Evolutionary conservation across 2,113 vertebrate species (phyloP), one percentile per base, ranked within the genome.

Genomic region (Sceloporus undulatus): DNA sequence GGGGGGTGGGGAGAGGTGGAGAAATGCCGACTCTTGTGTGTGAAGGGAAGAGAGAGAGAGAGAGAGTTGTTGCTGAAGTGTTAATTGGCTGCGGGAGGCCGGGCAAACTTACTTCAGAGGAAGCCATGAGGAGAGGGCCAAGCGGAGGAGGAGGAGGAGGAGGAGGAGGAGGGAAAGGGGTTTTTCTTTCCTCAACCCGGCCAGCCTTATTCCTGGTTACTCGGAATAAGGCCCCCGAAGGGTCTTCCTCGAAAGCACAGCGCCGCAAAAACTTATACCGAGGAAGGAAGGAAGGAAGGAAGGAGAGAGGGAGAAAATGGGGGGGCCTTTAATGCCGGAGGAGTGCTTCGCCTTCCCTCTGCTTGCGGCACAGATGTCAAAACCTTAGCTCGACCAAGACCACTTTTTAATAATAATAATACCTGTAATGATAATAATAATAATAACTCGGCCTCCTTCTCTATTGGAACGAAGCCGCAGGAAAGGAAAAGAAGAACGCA

Each of bases 391-490:
- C 54, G 56, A n/a, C 29, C 13, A 34, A 21, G 13, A n/a, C 27
- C 1, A 14, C 16, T 62, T 62, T 48, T 48, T 48, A 4, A 48
- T 34, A 48, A 48, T 6, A 48, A 48, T 4, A 48, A 48, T 48
- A n/a, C n/a, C n/a, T n/a, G n/a, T n/a, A 48, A 48, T 6, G 7
- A 48, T 4, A 48, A 48, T 48, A 48, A 48, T 48, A 48, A 3
- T 5, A 23, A 66, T 66, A 18, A 66, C 65, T 94, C 87, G 92
- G 87, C 90, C 95, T 95, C 82, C 90, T 95, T 82, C 91, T 91
- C 92, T 93, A 93, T 91, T 93, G 87, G 77, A 84, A 89, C 94
- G 94, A 94, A 95, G 94, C 95, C 91, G 88, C 91, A 83, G 75
- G 1, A 29, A 86, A 88, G 91, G 89, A 90, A 6, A 48, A 48